Evolutionary conservation across 2,888 invertebrate genomes (phyloP).

Genomic region (Cacoxenus indagator): DNA sequence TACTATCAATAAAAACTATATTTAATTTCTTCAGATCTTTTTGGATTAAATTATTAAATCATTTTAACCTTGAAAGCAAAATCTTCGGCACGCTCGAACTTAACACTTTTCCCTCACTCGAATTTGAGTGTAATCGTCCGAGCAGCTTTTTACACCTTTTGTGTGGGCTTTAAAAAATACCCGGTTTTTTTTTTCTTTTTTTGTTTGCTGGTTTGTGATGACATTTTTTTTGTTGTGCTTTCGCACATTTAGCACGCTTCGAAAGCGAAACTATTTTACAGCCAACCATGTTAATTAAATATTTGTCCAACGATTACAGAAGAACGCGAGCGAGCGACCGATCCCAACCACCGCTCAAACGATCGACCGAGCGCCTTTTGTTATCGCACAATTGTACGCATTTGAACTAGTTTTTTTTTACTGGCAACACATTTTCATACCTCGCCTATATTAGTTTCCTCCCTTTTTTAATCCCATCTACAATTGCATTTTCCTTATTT

Average conservation of each 20-base stretch:
- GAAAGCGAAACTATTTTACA: not conserved
- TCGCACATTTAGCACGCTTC: not conserved
- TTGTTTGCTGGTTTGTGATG: not conserved
- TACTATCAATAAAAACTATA: no score
- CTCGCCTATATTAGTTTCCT: not conserved
- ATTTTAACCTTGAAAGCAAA: no score
- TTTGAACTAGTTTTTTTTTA: constrained; percentile 50
- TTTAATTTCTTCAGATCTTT: no score
- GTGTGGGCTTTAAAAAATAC: not conserved
- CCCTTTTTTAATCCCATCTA: not conserved
- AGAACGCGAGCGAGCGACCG: not conserved
- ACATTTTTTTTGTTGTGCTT: no score
- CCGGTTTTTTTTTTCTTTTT: not conserved
- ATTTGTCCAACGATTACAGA: constrained; percentile 50
- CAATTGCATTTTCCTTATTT: not conserved
- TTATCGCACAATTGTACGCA: constrained; percentile 50
- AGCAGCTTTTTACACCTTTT: not conserved
- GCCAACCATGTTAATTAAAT: constrained; percentile 50
- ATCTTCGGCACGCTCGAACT: no score
- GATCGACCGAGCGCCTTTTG: constrained; percentile 8
- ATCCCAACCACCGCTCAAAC: not conserved
- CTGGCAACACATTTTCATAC: not conserved
- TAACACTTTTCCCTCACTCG: no score
- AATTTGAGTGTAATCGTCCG: not conserved
- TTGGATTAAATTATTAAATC: no score